Evolutionary conservation across 2,888 invertebrate species (phyloP), one percentile per base, ranked within the genome.

Genomic region (Pseudanteris insignis): DNA sequence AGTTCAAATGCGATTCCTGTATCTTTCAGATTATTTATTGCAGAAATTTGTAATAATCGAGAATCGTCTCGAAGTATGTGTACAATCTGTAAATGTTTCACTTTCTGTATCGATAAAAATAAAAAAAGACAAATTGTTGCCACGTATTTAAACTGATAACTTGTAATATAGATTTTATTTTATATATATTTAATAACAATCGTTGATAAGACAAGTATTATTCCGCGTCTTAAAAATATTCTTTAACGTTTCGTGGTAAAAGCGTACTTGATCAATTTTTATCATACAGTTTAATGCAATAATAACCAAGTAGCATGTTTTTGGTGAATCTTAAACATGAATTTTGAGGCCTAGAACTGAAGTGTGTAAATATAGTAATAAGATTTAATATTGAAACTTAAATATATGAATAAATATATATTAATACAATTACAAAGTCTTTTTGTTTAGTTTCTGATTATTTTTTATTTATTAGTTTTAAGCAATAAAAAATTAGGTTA

Each of bases 21-120:
- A 53, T 70, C 66, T 65, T 70, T 73, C 70, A 67, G 66, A 66
- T 68, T 69, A 69, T 72, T 74, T 72, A 71, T 65, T 70, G 58
- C 61, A 46, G 65, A 67, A 62, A 65, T 57, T 58, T 55, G 50
- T 65, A 64, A 59, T 26, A 50, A 44, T 33, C 57, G 59, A 59
- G 28, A 34, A 14, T 50, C 50, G 64, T 51, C 48, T 60, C 59
- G 36, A 43, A 57, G 67, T 69, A 72, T 69, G 70, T 76, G 74
- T 76, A 75, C 67, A 77, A 75, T 75, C 67, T 76, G 76, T 76
- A 77, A 75, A 77, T 77, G 75, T 66, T 68, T 12, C 67, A 69
- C 64, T 11, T 66, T 63, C 41, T 59, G 58, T 59, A 59, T 46
- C 51, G 33, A 46, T 51, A 59, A 44, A 58, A 33, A 43, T 30